Percentiles rank a stretch among this genome's conserved stretches.
phyloP scores from a whole-genome alignment of 2,888 invertebrate species.

The Drosophila paranaensis region DNA sequence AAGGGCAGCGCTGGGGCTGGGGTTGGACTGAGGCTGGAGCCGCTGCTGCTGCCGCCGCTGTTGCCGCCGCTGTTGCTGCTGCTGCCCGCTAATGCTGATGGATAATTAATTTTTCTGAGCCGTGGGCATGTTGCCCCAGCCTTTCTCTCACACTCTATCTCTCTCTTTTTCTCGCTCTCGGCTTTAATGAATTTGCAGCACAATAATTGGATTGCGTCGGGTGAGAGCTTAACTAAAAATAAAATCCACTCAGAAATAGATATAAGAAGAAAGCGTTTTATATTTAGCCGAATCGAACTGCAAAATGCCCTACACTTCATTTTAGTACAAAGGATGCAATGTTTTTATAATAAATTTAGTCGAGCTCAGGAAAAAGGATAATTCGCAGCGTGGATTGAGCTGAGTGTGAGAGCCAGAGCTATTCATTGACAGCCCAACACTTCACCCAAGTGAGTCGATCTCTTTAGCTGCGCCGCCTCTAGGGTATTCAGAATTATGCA shows the following conservation, averaged over 20 bases:
- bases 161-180: constrained; percentile 23
- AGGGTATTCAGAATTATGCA: constrained; percentile 62
- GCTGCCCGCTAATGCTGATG: constrained; percentile 64
- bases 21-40: not conserved
- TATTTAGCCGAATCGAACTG: not conserved
- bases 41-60: constrained; percentile 50
- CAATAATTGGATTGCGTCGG: constrained; percentile 67
- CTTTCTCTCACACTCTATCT: not conserved
- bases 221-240: constrained; percentile 47
- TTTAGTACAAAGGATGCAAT: not conserved
- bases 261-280: constrained; percentile 24
- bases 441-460: not conserved
- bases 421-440: not conserved
- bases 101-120: constrained; percentile 73
- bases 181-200: constrained; percentile 70
- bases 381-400: not conserved
- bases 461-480: not conserved
- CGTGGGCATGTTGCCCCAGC: constrained; percentile 27
- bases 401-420: not conserved
- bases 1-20: not conserved
- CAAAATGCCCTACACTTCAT: constrained; percentile 12
- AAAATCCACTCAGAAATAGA: constrained; percentile 56
- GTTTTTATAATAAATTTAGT: too few relatives aligned
- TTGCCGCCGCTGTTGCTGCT: constrained; percentile 38
- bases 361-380: not conserved